These are phyloP conservation scores for Augochlorella aurata DNA, from an alignment of 2,888 invertebrate genomes.

Conservation along the genomic window DNA sequence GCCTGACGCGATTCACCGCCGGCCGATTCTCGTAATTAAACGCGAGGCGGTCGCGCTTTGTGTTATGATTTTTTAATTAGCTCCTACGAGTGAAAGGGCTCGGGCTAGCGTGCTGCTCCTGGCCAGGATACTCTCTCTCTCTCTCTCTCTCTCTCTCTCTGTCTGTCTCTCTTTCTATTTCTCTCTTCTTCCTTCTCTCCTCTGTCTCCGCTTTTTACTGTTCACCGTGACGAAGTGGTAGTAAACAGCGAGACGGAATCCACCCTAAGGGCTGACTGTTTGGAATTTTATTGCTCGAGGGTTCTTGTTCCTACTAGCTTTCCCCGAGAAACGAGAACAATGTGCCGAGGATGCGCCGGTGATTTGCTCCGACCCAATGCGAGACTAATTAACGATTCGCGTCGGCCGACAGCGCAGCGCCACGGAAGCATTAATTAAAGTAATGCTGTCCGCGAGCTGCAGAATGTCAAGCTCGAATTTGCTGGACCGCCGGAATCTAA, in stretches of 20 bases:
- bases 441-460: neutral
- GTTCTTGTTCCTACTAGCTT: neutral
- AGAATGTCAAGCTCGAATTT: too few relatives aligned
- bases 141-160: neutral
- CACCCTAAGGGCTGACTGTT: neutral
- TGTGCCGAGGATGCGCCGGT: neutral
- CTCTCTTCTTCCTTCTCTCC: neutral
- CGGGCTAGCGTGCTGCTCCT: neutral
- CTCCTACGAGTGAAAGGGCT: slow-evolving; percentile 14
- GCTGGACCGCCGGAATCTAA: neutral
- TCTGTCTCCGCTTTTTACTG: neutral
- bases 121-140: neutral
- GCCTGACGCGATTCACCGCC: slow-evolving; percentile 10
- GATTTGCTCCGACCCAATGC: neutral
- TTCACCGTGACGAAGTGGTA: neutral
- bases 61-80: slow-evolving; percentile 32
- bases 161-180: neutral
- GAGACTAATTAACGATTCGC: slow-evolving; percentile 21
- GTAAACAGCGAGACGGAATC: neutral
- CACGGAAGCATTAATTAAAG: neutral
- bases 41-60: neutral
- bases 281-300: slow-evolving; percentile 9
- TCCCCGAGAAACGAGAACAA: neutral
- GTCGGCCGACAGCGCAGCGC: neutral
- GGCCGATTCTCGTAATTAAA: slow-evolving; percentile 27